A percentile compares a stretch with the other conserved stretches of the same genome.
These are phyloP conservation scores for Cyclina sinensis DNA, from an alignment of 1,140 invertebrate species.

Conservation along the genomic window DNA sequence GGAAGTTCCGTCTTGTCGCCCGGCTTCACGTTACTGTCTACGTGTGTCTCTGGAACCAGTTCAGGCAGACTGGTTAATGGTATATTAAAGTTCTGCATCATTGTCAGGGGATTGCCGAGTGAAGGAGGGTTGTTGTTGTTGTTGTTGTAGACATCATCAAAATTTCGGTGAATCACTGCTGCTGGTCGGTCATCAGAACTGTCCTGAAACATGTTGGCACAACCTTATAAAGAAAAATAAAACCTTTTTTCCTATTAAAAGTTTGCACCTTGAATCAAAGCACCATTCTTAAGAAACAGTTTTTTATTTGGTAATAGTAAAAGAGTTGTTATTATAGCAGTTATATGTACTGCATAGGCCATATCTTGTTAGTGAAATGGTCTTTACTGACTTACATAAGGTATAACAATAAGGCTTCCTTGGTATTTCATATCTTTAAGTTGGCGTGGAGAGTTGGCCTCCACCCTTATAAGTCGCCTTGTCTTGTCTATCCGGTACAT, in stretches of 20 bases:
- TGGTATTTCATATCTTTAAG: slow-evolving; percentile 69
- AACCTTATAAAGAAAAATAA: too few relatives aligned
- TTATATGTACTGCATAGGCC: too few relatives aligned
- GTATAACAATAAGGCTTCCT: slow-evolving; percentile 69
- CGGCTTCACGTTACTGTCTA: too few relatives aligned
- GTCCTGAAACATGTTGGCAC: slow-evolving; percentile 32
- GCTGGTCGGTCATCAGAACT: slow-evolving; percentile 36
- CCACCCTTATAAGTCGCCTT: slow-evolving; percentile 59
- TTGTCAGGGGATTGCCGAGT: slow-evolving; percentile 42
- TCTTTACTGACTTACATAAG: slow-evolving; percentile 70
- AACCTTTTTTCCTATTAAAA: too few relatives aligned
- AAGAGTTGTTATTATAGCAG: too few relatives aligned
- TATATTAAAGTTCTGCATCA: slow-evolving; percentile 60
- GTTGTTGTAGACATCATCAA: slow-evolving; percentile 59
- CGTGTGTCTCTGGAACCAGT: neutral
- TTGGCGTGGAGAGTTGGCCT: slow-evolving; percentile 63
- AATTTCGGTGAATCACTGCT: slow-evolving; percentile 60
- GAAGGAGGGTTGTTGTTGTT: neutral
- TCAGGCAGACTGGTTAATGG: slow-evolving; percentile 48
- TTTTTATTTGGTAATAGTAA: too few relatives aligned
- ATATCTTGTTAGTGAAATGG: too few relatives aligned
- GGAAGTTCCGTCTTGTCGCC: slow-evolving; percentile 6
- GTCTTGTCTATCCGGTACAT: slow-evolving; percentile 69
- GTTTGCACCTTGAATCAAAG: too few relatives aligned
- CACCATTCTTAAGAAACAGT: too few relatives aligned